Evolutionary conservation across 2,113 vertebrate species (phyloP), one percentile per base, ranked within the genome.

Genomic region (Petrocephalus zakoni): DNA sequence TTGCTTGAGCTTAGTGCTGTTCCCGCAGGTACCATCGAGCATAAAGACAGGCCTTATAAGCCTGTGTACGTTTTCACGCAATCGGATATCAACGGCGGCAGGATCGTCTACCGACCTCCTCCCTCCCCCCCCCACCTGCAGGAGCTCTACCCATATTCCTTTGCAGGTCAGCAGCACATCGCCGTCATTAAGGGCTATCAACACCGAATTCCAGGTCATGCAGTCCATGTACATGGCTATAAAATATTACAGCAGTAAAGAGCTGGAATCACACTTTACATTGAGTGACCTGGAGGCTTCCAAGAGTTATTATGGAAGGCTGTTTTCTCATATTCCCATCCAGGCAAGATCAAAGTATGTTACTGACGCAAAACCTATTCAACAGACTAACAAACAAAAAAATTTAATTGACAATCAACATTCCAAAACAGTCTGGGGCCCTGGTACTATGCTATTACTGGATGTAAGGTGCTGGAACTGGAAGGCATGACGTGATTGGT

Each of bases 141-240:
- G 92, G 98, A 99, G 92, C 96, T 99, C 72, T 97, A 93, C 89
- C 96, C 97, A 6, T 99, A 98, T 94, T 99, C 98, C 84, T 99
- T 99, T 2, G 95, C 93, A 0, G 98, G 98, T 99, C 93, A 94
- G 94, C 81, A 58, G 4, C 42, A 47, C 37, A 7, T 29, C 25
- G 1, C 15, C 19, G 37, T 52, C 19, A 19, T 13, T 53, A 25
- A 53, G 46, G 7, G 0, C 13, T 46, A 46, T 34, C 29, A 3
- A 29, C 2, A 21, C 25, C 25, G 49, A 34, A n/a, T 7, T 83
- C 1, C 0, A 82, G 17, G 46, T 49, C 81, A 13, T 29, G 10
- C 25, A n/a, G 1, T 68, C 25, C 25, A n/a, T 68, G 13, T 68
- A 68, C 15, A 7, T 42, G 37, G 34, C 2, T 55, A 3, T 19